phyloP scores from a whole-genome alignment of 2,797 vertebrate genomes.

The Notoglanidium macrostoma region DNA sequence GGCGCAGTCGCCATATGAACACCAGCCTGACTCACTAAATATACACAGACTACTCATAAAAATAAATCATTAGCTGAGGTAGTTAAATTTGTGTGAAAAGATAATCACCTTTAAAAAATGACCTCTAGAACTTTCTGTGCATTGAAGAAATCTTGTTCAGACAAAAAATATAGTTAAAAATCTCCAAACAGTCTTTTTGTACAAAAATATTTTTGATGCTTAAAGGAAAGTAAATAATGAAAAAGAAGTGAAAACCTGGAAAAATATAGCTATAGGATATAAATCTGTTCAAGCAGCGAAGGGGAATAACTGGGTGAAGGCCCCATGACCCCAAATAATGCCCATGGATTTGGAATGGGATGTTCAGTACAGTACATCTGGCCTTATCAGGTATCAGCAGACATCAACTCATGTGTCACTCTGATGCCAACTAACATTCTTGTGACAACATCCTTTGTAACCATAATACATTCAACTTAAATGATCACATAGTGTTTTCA shows the following conservation, averaged over 20 bases:
- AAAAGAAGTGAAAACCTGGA: not conserved
- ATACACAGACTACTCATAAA: conserved; percentile 10
- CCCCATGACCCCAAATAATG: not conserved
- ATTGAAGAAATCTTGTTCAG: not conserved
- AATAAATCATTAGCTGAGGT: conserved; percentile 14
- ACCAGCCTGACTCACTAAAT: conserved; percentile 10
- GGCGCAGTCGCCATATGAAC: conserved; percentile 14
- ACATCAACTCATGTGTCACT: not conserved
- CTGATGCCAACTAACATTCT: not conserved
- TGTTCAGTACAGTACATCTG: not conserved
- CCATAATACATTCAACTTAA: not conserved
- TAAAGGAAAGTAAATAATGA: not conserved
- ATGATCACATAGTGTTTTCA: not conserved
- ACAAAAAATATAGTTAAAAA: not conserved
- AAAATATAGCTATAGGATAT: not conserved
- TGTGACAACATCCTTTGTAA: not conserved
- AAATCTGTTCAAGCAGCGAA: not conserved
- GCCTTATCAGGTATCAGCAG: not conserved
- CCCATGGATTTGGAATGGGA: not conserved
- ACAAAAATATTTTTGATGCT: not conserved
- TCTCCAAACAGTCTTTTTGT: not conserved
- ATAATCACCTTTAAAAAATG: not conserved
- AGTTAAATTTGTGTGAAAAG: conserved; percentile 16
- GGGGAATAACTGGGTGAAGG: not conserved
- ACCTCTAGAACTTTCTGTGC: no score